Evolutionary conservation across 2,888 invertebrate species (phyloP), one percentile per base, ranked within the genome.

Genomic region (Lymantria monacha): DNA sequence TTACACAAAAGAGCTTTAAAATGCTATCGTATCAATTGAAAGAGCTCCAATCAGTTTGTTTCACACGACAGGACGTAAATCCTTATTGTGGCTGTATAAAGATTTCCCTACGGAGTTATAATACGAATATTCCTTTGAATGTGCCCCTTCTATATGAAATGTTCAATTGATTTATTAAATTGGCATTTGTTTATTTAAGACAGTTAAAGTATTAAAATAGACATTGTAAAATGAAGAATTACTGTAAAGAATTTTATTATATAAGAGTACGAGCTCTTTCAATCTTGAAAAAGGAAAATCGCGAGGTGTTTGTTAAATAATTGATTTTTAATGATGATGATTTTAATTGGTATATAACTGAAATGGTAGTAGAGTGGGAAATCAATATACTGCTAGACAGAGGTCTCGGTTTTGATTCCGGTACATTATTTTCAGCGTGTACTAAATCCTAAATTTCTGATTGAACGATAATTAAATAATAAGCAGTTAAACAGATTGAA

Each of bases 61-160:
- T 13, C n/a, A 33, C 43, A 42, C 33, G 37, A 52, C 43, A 36
- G 30, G 41, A 55, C 53, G 69, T 70, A 76, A 72, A 72, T 73
- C 64, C 48, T 31, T 41, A 9, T 13, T 51, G 62, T 46, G 49
- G 40, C 63, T 67, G 71, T 64, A 59, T 66, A 66, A 57, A 74
- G 74, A 79, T 78, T 77, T 78, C 79, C 79, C 78, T 2, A n/a
- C 12, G 56, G 76, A 47, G 52, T 56, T 47, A 68, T 73, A 64
- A 62, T 56, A 56, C 46, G 61, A 51, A 48, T 41, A 43, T 62
- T 57, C 53, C 63, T 70, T 73, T 63, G 59, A 51, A 44, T 46
- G 45, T 11, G 43, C 50, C 41, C 51, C 55, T 57, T 46, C 44
- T 43, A 48, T 43, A 48, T 44, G 51, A 49, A 64, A 53, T 51